Conservation (phyloP, 2,113 vertebrate species). For the Polyodon spathula region DNA sequence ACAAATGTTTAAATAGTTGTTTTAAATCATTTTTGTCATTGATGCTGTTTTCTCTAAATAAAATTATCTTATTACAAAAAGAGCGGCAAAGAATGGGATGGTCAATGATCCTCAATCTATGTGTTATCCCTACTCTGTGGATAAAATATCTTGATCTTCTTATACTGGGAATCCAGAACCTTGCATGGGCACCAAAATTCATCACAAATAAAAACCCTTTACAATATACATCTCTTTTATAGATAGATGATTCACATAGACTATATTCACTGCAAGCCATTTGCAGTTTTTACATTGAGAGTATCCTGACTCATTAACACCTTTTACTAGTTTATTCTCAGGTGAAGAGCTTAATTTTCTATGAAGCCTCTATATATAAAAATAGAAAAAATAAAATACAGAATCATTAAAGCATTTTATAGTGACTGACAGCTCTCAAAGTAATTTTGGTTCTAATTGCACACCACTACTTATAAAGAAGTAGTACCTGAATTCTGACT, state of each 20-base stretch:
- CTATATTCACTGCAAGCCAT: background rate
- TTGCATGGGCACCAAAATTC: too few relatives aligned
- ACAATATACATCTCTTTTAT: background rate
- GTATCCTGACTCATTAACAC: conserved; percentile 50
- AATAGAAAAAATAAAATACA: conserved; percentile 37
- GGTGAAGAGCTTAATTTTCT: conserved; percentile 47
- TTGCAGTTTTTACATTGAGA: conserved; percentile 22
- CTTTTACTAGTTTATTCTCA: conserved; percentile 38
- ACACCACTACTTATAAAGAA: conserved; percentile 24
- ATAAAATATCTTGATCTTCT: too few relatives aligned
- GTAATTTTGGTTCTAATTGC: conserved; percentile 28
- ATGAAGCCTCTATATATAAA: conserved; percentile 41
- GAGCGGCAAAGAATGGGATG: too few relatives aligned
- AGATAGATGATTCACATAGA: background rate
- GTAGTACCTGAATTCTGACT: too few relatives aligned
- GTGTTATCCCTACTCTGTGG: too few relatives aligned
- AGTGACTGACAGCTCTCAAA: conserved; percentile 17
- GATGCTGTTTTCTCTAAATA: too few relatives aligned
- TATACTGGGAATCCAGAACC: too few relatives aligned
- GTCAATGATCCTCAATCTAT: too few relatives aligned
- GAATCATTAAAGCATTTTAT: conserved; percentile 36
- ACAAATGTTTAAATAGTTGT: too few relatives aligned
- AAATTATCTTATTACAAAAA: too few relatives aligned
- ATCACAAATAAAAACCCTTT: too few relatives aligned
- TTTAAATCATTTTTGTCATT: too few relatives aligned